A percentile compares a stretch with the other conserved stretches of the same genome.
Evolutionary conservation across 2,113 vertebrate genomes (phyloP).

Genomic region (Chaetura pelagica): DNA sequence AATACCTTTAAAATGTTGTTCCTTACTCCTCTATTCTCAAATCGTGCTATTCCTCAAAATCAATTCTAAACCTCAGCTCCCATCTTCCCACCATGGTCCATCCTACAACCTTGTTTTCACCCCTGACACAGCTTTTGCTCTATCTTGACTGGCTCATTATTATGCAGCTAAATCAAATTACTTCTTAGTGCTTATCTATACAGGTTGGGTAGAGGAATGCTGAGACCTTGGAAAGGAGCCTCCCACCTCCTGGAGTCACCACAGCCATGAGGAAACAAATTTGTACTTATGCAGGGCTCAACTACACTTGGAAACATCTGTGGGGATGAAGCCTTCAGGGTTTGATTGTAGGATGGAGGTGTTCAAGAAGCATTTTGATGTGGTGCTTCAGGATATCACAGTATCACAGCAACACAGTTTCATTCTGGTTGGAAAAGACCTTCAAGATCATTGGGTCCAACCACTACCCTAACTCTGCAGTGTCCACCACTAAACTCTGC

Average conservation of each 20-base stretch:
- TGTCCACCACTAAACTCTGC: too few species aligned
- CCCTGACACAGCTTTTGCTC: not conserved
- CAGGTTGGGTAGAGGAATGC: not conserved
- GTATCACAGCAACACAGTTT: too few species aligned
- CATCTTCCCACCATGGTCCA: not conserved
- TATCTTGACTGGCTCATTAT: not conserved
- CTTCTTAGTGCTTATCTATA: not conserved
- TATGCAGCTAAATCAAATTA: not conserved
- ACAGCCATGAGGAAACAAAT: not conserved
- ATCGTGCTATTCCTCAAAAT: not conserved
- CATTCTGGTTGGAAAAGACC: too few species aligned
- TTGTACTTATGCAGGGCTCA: fast-evolving
- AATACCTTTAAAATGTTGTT: not conserved
- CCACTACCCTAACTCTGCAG: too few species aligned
- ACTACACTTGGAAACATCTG: not conserved
- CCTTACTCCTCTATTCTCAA: not conserved
- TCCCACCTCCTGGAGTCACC: not conserved
- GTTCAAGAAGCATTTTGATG: too few species aligned
- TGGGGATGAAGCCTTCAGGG: not conserved
- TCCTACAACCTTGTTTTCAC: fast-evolving
- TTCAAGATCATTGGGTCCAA: too few species aligned
- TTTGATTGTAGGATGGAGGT: not conserved
- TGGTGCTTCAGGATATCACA: too few species aligned
- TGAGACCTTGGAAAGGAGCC: not conserved
- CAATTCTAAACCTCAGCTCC: not conserved